Evolutionary conservation across 2,888 invertebrate species (phyloP), one percentile per base, ranked within the genome.

Genomic region (Scaptomyza polygonia): DNA sequence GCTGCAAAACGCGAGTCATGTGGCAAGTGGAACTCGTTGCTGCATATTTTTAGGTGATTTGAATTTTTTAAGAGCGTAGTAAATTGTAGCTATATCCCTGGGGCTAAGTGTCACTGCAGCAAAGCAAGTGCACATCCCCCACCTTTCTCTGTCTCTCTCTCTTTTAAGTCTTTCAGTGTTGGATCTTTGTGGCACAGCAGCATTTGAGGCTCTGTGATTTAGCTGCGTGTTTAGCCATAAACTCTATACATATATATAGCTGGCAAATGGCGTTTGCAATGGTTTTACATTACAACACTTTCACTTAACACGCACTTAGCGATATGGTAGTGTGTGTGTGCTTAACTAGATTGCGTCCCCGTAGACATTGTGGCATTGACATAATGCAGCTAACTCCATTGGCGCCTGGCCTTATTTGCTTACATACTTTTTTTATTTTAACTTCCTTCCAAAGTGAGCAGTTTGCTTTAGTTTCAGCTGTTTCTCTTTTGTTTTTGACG

Each of bases 21-120:
- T 52, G 47, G 18, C 51, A 30, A 51, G 21, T 52, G 47, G 47
- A 52, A 34, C 62, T 49, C 2, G 34, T 14, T 25, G 25, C 34
- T 83, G 86, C 87, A 86, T 87, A 86, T 87, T 85, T 86, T 84
- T 68, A 79, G 86, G 73, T 79, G 78, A 82, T 86, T 86, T 86
- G 75, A 82, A 82, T 85, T 86, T 86, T 86, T 77, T 81, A 72
- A 76, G 71, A 71, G 70, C 67, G 67, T 57, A 72, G 76, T 79
- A 85, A 74, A 86, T 79, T 71, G n/a, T 16, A 72, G 68, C 69
- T 63, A 74, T 73, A 79, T 84, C 86, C 81, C 81, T 66, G 29
- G 79, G 76, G 83, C 56, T 86, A 71, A 83, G 76, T 86, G 78
- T 76, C 80, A 85, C 77, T 62, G 71, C 61, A 57, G 54, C 25